Evolutionary conservation across 2,113 vertebrate species (phyloP), one percentile per base, ranked within the genome.

Genomic region (Seriola aureovittata): DNA sequence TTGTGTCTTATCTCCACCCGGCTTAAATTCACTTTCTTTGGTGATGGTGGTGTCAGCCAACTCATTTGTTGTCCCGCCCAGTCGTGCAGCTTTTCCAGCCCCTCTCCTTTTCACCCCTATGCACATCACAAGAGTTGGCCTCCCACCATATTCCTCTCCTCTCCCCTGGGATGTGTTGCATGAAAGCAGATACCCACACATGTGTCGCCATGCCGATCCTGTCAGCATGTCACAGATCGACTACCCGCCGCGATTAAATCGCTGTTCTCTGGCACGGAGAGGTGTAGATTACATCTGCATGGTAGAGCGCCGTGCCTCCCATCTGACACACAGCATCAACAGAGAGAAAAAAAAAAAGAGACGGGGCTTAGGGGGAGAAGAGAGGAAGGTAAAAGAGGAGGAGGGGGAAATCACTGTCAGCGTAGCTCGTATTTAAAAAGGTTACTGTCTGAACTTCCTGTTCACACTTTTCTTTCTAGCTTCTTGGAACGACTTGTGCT

Each of bases 241-340:
- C 85, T 44, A 68, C 88, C 86, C 65, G 80, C 86, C 13, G 85
- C 32, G 79, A 84, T 91, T 88, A 82, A 68, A 66, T 85, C 75
- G 44, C 63, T 69, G 83, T 80, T 81, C 75, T 85, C 84, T 82
- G 82, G 80, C 86, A 81, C 14, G 34, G 73, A 85, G 90, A 84
- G 84, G 92, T 92, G 92, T 92, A 80, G 81, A 93, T 94, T 93
- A 94, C 92, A 92, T 92, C 90, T 85, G 85, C 77, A 32, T 52
- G 79, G 87, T 71, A 66, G 54, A 38, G 80, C 59, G 64, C 36
- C 65, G 80, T 84, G 87, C 80, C 76, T 90, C 78, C 72, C 70
- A 70, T 81, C 64, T 79, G 86, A 87, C 89, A 87, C 74, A 17
- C 84, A 0, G 77, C 34, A 85, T 86, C 82, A 83, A 29, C 21